Conservation (phyloP, 2,113 vertebrate genomes). For the Hemibagrus wyckioides region DNA sequence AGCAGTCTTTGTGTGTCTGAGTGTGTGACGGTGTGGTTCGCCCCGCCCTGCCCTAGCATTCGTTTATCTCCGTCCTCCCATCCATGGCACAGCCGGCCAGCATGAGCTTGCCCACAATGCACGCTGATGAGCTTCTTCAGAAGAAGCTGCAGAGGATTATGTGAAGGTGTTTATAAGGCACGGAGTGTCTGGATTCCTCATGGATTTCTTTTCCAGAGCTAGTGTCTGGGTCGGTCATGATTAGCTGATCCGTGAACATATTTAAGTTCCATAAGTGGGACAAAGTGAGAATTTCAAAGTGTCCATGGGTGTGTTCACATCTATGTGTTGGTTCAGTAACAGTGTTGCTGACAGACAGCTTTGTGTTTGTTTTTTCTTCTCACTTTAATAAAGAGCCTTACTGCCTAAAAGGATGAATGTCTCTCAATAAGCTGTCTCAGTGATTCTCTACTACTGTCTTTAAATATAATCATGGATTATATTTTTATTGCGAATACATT, state of each 20-base stretch:
- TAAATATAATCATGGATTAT: constrained; percentile 3
- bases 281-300: constrained; percentile 41
- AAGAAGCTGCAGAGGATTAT: constrained; percentile 45
- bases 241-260: constrained; percentile 40
- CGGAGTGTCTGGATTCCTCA: constrained; percentile 32
- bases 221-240: constrained; percentile 34
- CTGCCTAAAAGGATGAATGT: constrained; percentile 30
- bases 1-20: constrained; percentile 60
- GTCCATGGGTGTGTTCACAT: constrained; percentile 7
- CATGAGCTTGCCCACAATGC: constrained; percentile 56
- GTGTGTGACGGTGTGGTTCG: constrained; percentile 44
- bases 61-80: constrained; percentile 53
- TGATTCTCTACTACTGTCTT: not conserved
- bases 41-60: constrained; percentile 49
- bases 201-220: constrained; percentile 29
- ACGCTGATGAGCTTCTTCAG: constrained; percentile 38
- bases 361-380: constrained; percentile 52
- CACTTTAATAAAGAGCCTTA: constrained; percentile 33
- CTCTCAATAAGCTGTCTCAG: constrained; percentile 6
- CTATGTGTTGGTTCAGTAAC: constrained; percentile 34
- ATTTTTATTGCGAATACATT: not conserved
- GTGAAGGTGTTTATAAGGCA: constrained; percentile 27
- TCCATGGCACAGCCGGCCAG: constrained; percentile 47
- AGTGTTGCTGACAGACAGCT: constrained; percentile 47
- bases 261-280: constrained; percentile 36